Conservation (phyloP, 2,888 invertebrate genomes). For the Criorhina ranunculi region DNA sequence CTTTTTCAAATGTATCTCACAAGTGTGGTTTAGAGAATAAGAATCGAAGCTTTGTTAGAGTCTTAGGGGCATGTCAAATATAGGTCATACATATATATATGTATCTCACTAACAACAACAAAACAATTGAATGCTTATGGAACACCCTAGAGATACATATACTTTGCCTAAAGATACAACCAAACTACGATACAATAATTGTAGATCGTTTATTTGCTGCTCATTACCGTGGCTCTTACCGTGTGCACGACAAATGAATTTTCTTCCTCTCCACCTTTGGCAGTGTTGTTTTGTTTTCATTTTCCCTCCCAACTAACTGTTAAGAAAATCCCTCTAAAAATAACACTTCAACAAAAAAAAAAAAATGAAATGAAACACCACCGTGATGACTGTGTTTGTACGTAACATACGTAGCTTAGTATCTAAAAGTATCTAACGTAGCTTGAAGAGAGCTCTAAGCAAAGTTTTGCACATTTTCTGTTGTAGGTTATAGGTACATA, state of each 20-base stretch:
- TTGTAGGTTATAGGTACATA: too few species aligned
- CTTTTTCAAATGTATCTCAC: constrained; percentile 28
- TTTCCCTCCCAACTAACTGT: constrained; percentile 51
- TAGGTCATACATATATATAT: too few species aligned
- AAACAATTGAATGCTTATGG: too few species aligned
- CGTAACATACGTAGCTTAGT: constrained; percentile 39
- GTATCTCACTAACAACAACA: too few species aligned
- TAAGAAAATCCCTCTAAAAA: constrained; percentile 70
- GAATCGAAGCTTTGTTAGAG: neutral
- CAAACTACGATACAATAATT: constrained; percentile 41
- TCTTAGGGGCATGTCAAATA: too few species aligned
- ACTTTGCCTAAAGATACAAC: neutral
- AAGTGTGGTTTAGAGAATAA: neutral
- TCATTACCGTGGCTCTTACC: constrained; percentile 65
- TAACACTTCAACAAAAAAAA: constrained; percentile 43
- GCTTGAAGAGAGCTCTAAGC: constrained; percentile 63
- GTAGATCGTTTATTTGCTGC: constrained; percentile 65
- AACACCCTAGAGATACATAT: neutral
- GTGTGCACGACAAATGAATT: constrained; percentile 60
- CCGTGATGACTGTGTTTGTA: constrained; percentile 57
- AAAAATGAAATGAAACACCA: constrained; percentile 45
- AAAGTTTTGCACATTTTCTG: constrained; percentile 67
- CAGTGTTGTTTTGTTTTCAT: constrained; percentile 14
- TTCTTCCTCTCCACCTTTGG: constrained; percentile 17
- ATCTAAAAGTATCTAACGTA: constrained; percentile 61